phyloP scores from a whole-genome alignment of 2,888 invertebrate genomes.

The Scotopteryx bipunctaria region DNA sequence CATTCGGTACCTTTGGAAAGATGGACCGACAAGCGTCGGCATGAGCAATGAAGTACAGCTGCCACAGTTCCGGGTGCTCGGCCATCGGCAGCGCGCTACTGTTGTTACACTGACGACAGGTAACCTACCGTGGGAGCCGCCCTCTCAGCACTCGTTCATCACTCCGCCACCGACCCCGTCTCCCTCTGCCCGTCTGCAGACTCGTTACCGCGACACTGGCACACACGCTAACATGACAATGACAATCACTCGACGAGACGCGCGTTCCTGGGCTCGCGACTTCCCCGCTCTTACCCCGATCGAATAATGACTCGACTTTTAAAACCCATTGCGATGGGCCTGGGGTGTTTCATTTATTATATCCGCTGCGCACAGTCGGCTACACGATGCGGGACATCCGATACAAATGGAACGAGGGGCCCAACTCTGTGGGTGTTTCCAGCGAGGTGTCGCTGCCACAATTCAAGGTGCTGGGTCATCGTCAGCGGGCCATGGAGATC shows the following conservation, averaged over 20 bases:
- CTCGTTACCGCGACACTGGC: slow-evolving; percentile 74
- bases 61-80: slow-evolving; percentile 98
- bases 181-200: slow-evolving; percentile 79
- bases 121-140: slow-evolving; percentile 83
- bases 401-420: slow-evolving; percentile 98
- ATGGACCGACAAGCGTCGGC: slow-evolving; percentile 96
- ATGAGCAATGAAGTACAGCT: slow-evolving; percentile 97
- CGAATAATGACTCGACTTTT: slow-evolving; percentile 74
- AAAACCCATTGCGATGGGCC: slow-evolving; percentile 83
- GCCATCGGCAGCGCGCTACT: slow-evolving; percentile 96
- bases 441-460: slow-evolving; percentile 98
- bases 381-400: slow-evolving; percentile 99
- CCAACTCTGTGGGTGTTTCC: slow-evolving; percentile 97
- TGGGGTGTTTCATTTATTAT: slow-evolving; percentile 80
- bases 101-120: slow-evolving; percentile 98
- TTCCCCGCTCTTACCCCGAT: slow-evolving; percentile 72
- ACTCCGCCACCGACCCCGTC: slow-evolving; percentile 77
- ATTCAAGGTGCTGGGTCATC: slow-evolving; percentile 98
- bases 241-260: slow-evolving; percentile 73
- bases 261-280: slow-evolving; percentile 70
- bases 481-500: slow-evolving; percentile 97
- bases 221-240: slow-evolving; percentile 75
- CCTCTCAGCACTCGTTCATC: slow-evolving; percentile 73
- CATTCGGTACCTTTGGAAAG: slow-evolving; percentile 98
- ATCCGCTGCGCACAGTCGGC: slow-evolving; percentile 91